phyloP scores from a whole-genome alignment of 1,140 invertebrate species.

The Tribolium madens region DNA sequence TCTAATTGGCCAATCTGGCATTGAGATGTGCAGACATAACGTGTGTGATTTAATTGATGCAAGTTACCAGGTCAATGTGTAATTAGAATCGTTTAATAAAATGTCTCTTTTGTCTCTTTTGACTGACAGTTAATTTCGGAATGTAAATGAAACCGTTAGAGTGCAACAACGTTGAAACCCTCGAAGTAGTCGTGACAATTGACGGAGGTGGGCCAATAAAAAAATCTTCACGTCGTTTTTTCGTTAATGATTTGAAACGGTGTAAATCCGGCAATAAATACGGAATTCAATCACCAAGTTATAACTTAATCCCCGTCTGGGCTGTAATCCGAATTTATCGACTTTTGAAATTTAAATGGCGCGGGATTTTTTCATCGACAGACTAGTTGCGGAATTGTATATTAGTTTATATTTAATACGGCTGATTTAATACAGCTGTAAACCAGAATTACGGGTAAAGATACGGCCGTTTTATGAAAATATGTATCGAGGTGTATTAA shows the following conservation, averaged over 20 bases:
- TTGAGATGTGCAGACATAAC: not conserved
- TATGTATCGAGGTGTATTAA: constrained; percentile 27
- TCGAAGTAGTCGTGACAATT: constrained; percentile 7
- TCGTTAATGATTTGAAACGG: constrained; percentile 24
- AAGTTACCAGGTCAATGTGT: not conserved
- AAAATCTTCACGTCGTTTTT: not conserved
- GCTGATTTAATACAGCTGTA: constrained; percentile 44
- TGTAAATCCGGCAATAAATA: constrained; percentile 46
- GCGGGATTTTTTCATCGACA: constrained; percentile 20
- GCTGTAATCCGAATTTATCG: constrained; percentile 47
- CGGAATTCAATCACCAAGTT: constrained; percentile 48
- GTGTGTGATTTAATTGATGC: not conserved
- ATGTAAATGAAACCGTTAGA: constrained; percentile 32
- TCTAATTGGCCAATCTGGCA: not conserved
- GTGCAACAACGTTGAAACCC: constrained; percentile 4
- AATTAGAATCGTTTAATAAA: constrained; percentile 19
- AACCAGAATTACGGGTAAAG: constrained; percentile 41
- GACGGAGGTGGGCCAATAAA: constrained; percentile 29
- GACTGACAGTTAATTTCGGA: constrained; percentile 42
- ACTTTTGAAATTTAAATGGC: constrained; percentile 49
- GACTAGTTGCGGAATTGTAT: constrained; percentile 38
- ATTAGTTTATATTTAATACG: constrained; percentile 22
- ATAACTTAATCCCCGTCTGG: constrained; percentile 46
- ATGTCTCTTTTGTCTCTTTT: constrained; percentile 21
- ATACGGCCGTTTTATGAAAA: constrained; percentile 41